Base-by-base conservation (phyloP, 2,113 vertebrate species). In the Uropsilus gracilis region DNA sequence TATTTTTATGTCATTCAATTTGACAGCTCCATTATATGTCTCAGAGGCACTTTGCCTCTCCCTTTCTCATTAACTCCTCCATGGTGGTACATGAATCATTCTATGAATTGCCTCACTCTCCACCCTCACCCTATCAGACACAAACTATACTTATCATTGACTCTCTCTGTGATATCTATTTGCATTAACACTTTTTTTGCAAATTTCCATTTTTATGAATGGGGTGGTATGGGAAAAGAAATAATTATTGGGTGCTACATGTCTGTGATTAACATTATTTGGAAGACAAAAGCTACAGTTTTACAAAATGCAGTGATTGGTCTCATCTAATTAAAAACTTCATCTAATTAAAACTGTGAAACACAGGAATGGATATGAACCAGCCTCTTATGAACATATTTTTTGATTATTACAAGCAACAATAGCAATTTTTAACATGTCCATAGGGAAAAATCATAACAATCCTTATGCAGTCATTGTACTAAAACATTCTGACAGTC, bases 301-400 rank as follows among this genome's bases (percentile, higher is more conserved):
- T 94, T 90, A 39, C 14, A 81, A 63, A 89, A 57, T 64, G 4
- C 16, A 34, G 30, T 78, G 57, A 50, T 86, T 86, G 88, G 37
- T 81, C 87, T 90, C 42, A 57, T 3, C 34, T 77, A 87, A 66
- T 94, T 88, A 26, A 44, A 16, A 77, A 81, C 76, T 85, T 88
- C 3, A 22, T 3, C 34, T 77, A 87, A 66, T 94, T 88, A 26
- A 44, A 16, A 77, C 3, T 17, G 9, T 63, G 78, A 86, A 30
- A 39, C 2, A 3, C 6, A 16, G 14, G 48, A 64, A 28, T 3
- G 8, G 32, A 28, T 50, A 20, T 34, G 26, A 66, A 37, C 30
- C 44, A 77, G 10, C 5, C 20, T 42, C 64, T 53, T 12, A 39
- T 81, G n/a, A 24, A 24, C 61, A 91, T 39, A 32, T 4, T 63